Evolutionary conservation across 2,888 invertebrate species (phyloP), one percentile per base, ranked within the genome.

Genomic region (Heteromyza rotundicornis): DNA sequence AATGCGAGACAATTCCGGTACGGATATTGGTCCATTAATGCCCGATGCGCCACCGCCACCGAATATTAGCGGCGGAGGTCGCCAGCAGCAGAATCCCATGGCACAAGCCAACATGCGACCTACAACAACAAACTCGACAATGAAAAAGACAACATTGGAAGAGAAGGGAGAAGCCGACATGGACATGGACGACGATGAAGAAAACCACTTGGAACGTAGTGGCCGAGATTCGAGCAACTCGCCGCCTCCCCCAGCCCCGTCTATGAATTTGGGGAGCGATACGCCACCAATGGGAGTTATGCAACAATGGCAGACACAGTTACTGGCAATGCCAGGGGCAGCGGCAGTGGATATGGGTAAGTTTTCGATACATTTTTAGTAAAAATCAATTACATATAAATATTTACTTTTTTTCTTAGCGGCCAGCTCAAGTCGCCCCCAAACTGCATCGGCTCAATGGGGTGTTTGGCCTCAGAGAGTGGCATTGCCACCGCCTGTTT

Each of bases 161-260:
- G 91, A 92, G 78, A 90, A 91, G 59, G 94, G 93, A 19, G 94
- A 94, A 84, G 93, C 92, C 10, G 93, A 92, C 1, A 94, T 94
- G 94, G 94, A 94, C 70, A 90, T 94, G 74, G 92, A 92, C 74
- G 90, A 88, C 56, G 88, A 89, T 47, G 91, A 91, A 20, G 85
- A 82, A 27, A 58, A 59, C 50, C 72, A 67, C 5, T 10, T 32
- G n/a, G 19, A 32, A 3, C 16, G 40, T 62, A 51, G 35, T n/a
- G 59, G 0, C 58, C 63, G 64, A 10, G 58, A 47, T 47, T 27
- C 40, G 5, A 58, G 59, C 19, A 19, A 17, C 36, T 40, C 52
- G 56, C 64, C 66, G 1, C 69, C 72, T 10, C 66, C 76, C 7
- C 56, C 68, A 35, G 69, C 71, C n/a, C 74, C 67, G 2, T 53